phyloP scores from a whole-genome alignment of 2,797 vertebrate genomes.

The Enteromius anoplus region DNA sequence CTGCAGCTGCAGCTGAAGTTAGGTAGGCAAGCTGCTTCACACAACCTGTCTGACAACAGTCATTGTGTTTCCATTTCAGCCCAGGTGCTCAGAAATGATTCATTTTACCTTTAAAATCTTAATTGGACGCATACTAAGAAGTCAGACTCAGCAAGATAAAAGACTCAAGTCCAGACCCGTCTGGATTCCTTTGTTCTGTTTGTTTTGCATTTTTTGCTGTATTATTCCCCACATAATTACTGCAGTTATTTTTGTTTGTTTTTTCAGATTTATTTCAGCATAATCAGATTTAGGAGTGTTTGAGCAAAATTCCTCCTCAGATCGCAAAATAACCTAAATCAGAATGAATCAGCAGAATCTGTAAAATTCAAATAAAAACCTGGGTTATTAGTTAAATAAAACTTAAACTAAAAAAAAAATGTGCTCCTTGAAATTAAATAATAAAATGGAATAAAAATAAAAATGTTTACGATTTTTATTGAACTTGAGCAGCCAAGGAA shows the following conservation, averaged over 20 bases:
- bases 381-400: too few species aligned
- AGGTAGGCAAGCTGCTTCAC: not conserved
- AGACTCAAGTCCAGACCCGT: not conserved
- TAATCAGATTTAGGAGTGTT: not conserved
- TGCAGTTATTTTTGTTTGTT: too few species aligned
- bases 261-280: too few species aligned
- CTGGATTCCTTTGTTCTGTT: not conserved
- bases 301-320: not conserved
- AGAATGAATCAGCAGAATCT: too few species aligned
- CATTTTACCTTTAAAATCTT: not conserved
- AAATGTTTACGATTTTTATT: too few species aligned
- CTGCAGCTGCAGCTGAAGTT: conserved; percentile 77
- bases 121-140: not conserved
- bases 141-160: not conserved
- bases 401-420: too few species aligned
- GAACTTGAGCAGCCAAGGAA: too few species aligned
- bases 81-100: not conserved
- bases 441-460: too few species aligned
- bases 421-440: too few species aligned
- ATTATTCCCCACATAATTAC: not conserved
- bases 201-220: not conserved
- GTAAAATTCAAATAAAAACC: not conserved
- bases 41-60: not conserved
- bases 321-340: too few species aligned
- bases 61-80: too few species aligned